Conservation (phyloP, 2,113 vertebrate species). For the Perognathus longimembris region DNA sequence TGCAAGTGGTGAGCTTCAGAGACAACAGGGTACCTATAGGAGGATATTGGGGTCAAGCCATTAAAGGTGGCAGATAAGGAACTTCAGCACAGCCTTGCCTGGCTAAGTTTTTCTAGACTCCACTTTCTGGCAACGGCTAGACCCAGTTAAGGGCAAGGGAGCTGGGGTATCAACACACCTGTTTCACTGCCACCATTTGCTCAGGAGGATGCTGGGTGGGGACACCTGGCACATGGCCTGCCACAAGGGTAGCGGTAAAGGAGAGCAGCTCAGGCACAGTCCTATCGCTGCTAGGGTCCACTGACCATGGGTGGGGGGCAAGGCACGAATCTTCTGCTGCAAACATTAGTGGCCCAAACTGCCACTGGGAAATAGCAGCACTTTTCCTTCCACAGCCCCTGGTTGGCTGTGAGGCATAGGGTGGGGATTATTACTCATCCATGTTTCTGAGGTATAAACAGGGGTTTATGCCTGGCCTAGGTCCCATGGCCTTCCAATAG, state of each 20-base stretch:
- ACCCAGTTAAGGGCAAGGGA: accelerated
- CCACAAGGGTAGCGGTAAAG: background rate
- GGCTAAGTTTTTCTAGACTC: background rate
- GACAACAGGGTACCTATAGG: background rate
- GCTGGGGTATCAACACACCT: too few species aligned
- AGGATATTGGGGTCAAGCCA: background rate
- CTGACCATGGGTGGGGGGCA: accelerated
- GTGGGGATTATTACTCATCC: background rate
- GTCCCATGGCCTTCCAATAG: background rate
- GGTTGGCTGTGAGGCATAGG: background rate
- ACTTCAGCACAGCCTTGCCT: background rate
- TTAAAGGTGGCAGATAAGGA: background rate
- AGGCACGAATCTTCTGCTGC: background rate
- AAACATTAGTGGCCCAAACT: background rate
- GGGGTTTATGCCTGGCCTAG: background rate
- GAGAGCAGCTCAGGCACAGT: background rate
- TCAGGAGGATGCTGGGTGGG: background rate
- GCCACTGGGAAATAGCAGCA: background rate
- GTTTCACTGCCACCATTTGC: background rate
- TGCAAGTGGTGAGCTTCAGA: background rate
- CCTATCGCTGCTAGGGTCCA: background rate
- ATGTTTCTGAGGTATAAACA: background rate
- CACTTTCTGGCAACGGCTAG: background rate
- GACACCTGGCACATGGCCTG: background rate
- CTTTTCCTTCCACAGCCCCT: background rate